A percentile compares a stretch with the other conserved stretches of the same genome.
phyloP scores from a whole-genome alignment of 92 coral and sea anemone genomes.

The Epizoanthus scotinus region DNA sequence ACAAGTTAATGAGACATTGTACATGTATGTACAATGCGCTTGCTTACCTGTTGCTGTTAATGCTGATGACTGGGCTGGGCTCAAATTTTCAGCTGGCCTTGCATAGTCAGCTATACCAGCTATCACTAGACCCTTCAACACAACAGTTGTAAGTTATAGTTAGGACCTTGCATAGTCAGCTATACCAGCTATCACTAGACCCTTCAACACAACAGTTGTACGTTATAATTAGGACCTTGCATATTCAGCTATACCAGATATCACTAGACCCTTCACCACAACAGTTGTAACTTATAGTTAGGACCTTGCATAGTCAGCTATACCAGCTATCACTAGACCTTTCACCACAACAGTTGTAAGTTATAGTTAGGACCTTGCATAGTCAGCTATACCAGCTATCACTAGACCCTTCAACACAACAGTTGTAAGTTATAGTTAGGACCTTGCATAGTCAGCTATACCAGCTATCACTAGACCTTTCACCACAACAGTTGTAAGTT shows the following conservation, averaged over 20 bases:
- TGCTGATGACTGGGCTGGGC: slow-evolving; percentile 93
- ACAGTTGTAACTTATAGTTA: too few species aligned
- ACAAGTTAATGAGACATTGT: too few species aligned
- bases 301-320: slow-evolving; percentile 95
- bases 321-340: slow-evolving; percentile 98
- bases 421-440: slow-evolving; percentile 20
- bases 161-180: slow-evolving; percentile 92
- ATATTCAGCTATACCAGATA: too few species aligned
- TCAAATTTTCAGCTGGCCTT: slow-evolving; percentile 96
- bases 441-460: slow-evolving; percentile 94
- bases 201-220: slow-evolving; percentile 55
- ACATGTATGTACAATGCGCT: neutral
- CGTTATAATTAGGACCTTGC: too few species aligned
- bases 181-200: slow-evolving; percentile 95
- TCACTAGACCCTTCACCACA: too few species aligned
- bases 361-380: slow-evolving; percentile 98
- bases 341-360: slow-evolving; percentile 33
- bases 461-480: slow-evolving; percentile 98
- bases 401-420: slow-evolving; percentile 80
- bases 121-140: slow-evolving; percentile 85
- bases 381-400: slow-evolving; percentile 96
- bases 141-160: neutral
- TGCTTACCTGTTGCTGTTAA: slow-evolving; percentile 89
- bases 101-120: slow-evolving; percentile 98
- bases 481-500: slow-evolving; percentile 13